phyloP scores from a whole-genome alignment of 2,888 invertebrate genomes.

The Oxycera nigricornis region DNA sequence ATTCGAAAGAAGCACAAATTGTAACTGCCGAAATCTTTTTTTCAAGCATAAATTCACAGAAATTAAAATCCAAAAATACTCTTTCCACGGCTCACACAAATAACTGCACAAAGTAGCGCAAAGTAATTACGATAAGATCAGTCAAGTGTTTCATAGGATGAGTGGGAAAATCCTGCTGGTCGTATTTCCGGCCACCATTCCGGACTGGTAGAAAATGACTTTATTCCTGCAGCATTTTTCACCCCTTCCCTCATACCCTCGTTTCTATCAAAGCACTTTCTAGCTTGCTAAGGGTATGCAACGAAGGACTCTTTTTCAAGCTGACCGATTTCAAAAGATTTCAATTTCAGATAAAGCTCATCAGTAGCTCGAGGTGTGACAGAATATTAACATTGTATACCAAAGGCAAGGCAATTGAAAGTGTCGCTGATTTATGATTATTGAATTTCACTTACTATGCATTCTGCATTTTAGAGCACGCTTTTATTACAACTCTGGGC shows the following conservation, averaged over 20 bases:
- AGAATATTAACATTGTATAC: conserved; percentile 42
- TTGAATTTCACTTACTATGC: conserved; percentile 9
- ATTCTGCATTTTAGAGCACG: conserved; percentile 2
- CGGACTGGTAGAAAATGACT: not conserved
- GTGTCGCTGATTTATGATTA: conserved; percentile 42
- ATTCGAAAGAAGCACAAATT: too few relatives aligned
- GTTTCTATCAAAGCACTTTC: conserved; percentile 34
- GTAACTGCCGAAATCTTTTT: too few relatives aligned
- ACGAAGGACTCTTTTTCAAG: conserved; percentile 30
- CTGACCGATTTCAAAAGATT: conserved; percentile 47
- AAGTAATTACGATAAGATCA: conserved; percentile 45
- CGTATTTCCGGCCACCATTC: conserved; percentile 2
- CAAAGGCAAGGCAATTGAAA: conserved; percentile 36
- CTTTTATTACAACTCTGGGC: not conserved
- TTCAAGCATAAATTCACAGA: too few relatives aligned
- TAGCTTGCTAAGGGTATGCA: not conserved
- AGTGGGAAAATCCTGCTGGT: conserved; percentile 42
- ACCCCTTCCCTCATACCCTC: conserved; percentile 11
- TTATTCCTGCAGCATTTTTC: conserved; percentile 26
- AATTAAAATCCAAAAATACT: conserved; percentile 17
- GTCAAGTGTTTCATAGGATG: conserved; percentile 9
- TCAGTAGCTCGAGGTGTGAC: conserved; percentile 41
- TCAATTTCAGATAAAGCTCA: conserved; percentile 48
- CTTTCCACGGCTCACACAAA: not conserved
- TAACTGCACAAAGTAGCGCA: conserved; percentile 12